These are phyloP conservation scores for Chrysotoxum bicinctum DNA, from an alignment of 2,888 invertebrate genomes.

Conservation along the genomic window DNA sequence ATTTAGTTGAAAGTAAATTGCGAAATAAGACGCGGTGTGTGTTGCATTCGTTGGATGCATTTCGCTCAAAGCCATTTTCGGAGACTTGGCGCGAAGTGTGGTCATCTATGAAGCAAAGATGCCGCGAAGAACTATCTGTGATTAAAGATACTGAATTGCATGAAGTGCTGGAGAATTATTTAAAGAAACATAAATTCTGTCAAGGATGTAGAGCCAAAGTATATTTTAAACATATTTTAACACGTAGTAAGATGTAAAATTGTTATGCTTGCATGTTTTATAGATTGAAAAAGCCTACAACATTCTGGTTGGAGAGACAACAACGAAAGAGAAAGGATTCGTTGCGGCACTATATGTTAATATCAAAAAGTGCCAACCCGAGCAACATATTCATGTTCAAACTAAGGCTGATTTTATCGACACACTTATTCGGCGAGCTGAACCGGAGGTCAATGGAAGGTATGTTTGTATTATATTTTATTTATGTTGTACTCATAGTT, in stretches of 20 bases:
- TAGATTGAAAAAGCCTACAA: constrained; percentile 90
- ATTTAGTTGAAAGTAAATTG: constrained; percentile 90
- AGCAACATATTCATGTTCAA: constrained; percentile 92
- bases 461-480: constrained; percentile 76
- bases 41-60: constrained; percentile 94
- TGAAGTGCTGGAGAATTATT: constrained; percentile 93
- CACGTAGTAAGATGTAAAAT: background rate
- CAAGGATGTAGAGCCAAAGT: constrained; percentile 97
- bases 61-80: constrained; percentile 87
- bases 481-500: too few species aligned
- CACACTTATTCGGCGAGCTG: constrained; percentile 93
- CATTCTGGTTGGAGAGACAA: constrained; percentile 92
- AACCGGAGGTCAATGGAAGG: constrained; percentile 94
- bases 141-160: constrained; percentile 93
- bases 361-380: constrained; percentile 91
- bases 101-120: constrained; percentile 91
- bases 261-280: constrained; percentile 1
- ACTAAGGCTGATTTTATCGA: constrained; percentile 94
- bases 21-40: constrained; percentile 95
- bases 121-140: constrained; percentile 92
- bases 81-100: constrained; percentile 92
- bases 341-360: constrained; percentile 93
- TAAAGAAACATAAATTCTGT: constrained; percentile 96
- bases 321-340: constrained; percentile 93
- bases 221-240: background rate